Conservation (phyloP, 2,797 vertebrate genomes). For the Gambelia wislizenii region DNA sequence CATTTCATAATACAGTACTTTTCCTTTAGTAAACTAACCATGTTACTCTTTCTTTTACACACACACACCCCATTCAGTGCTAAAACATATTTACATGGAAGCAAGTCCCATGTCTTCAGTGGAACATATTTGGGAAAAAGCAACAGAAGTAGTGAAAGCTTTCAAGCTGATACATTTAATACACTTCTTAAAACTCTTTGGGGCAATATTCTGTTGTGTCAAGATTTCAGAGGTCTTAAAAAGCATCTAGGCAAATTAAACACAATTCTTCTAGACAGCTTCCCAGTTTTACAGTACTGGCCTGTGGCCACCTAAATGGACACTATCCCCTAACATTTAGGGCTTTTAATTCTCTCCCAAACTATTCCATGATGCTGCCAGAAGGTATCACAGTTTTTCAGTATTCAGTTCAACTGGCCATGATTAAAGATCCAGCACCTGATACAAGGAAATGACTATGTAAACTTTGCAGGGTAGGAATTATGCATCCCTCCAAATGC, state of each 20-base stretch:
- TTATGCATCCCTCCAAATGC: too few species aligned
- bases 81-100: neutral
- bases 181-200: rapidly evolving
- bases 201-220: rapidly evolving
- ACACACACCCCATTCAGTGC: too few species aligned
- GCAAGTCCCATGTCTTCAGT: neutral
- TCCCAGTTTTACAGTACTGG: neutral
- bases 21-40: neutral
- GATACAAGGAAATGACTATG: neutral
- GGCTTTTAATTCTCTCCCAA: neutral
- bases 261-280: neutral
- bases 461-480: neutral
- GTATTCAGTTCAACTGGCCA: neutral
- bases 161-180: neutral
- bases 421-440: neutral
- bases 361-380: neutral
- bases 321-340: too few species aligned
- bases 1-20: neutral
- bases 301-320: neutral
- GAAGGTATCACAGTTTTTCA: neutral
- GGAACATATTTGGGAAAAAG: neutral
- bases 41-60: too few species aligned
- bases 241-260: neutral
- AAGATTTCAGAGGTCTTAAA: neutral
- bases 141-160: neutral